Base-by-base conservation (phyloP, 2,888 invertebrate genomes). In the Galeopsomyia nigrocyanea region DNA sequence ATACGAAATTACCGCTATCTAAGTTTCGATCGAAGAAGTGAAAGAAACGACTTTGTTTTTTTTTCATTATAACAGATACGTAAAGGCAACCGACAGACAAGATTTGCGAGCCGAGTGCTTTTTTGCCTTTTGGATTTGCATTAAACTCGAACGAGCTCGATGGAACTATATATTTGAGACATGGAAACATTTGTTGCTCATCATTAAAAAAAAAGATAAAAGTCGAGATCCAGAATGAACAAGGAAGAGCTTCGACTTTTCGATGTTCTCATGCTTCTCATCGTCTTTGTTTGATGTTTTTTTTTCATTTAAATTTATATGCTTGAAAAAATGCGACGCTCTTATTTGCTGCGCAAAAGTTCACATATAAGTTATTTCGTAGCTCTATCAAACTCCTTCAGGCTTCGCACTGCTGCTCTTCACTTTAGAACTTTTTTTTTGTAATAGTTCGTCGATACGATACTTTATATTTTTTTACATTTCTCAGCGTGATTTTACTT, bases 401-500 rank as follows among this genome's bases (percentile, higher is more conserved):
- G 78, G 79, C 78, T 79, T 79, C 73, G 72, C 78, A 79, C 77
- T 77, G 77, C 73, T 77, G 77, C 76, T 78, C 78, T 77, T 79
- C 77, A 77, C 76, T 75, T 76, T 67, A 73, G 56, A 56, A 74
- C 71, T 68, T 72, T 76, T 53, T n/a, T 26, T 5, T 26, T 26
- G 69, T 71, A 65, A 70, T 75, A 75, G 75, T 73, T 75, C 73
- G 70, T 73, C 67, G 65, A 73, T 75, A 75, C 68, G 73, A 71
- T 74, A 71, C 64, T 73, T 76, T 68, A 63, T 77, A 75, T 71
- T 74, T 74, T 73, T 71, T 68, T 76, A 78, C 76, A 77, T 79
- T 77, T 79, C 77, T 77, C 77, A 80, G 78, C 78, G 78, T 78
- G 77, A 74, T 76, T 71, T 79, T 80, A 82, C 80, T 81, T 82